A percentile compares a stretch with the other conserved stretches of the same genome.
These are phyloP conservation scores for Phalacrocorax carbo DNA, from an alignment of 2,113 vertebrate genomes.

Conservation along the genomic window DNA sequence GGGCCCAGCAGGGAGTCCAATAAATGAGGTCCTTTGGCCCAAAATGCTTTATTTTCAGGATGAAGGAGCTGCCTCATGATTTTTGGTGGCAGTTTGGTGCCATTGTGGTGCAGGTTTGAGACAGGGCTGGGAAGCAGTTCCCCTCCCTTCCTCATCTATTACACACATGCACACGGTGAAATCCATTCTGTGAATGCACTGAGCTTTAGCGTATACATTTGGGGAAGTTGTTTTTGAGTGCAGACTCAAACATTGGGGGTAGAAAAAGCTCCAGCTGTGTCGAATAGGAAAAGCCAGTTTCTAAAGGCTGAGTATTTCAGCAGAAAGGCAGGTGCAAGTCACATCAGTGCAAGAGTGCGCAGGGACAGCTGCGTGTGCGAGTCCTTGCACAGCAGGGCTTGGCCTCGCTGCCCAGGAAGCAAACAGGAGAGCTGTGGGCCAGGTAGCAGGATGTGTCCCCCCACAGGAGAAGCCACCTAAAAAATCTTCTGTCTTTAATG, in stretches of 20 bases:
- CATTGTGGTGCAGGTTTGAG: neutral
- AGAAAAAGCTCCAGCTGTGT: neutral
- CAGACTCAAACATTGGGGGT: neutral
- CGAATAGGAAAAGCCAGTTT: neutral
- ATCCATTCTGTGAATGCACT: neutral
- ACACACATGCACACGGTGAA: neutral
- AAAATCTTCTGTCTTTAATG: neutral
- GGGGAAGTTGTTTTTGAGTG: neutral
- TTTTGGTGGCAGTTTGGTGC: neutral
- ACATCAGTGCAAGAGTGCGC: neutral
- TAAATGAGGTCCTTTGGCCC: neutral
- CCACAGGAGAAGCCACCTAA: neutral
- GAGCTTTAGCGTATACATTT: neutral
- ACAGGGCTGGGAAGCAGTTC: neutral
- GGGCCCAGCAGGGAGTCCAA: neutral
- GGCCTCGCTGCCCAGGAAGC: neutral
- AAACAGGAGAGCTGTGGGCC: neutral
- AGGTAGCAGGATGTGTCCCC: neutral
- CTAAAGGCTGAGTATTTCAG: fast-evolving
- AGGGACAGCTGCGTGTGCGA: neutral
- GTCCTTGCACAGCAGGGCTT: neutral
- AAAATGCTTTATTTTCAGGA: neutral
- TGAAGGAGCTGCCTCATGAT: neutral
- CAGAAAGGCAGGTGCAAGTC: neutral
- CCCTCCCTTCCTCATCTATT: neutral